phyloP scores from a whole-genome alignment of 1,140 invertebrate species.

The Calosoma granatense region DNA sequence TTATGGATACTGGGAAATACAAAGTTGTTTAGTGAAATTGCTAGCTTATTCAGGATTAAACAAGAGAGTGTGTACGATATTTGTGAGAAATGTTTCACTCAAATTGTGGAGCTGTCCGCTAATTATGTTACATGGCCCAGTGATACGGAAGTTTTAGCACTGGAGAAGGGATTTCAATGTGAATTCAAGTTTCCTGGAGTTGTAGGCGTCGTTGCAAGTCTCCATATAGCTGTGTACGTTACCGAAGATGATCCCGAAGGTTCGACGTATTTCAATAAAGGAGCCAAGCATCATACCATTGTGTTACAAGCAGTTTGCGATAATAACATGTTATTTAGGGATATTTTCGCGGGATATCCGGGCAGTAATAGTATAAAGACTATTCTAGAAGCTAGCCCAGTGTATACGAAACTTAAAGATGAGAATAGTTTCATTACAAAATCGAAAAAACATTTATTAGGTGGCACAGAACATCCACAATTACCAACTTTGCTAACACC shows the following conservation, averaged over 20 bases:
- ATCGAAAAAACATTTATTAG: slow-evolving; percentile 18
- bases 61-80: slow-evolving; percentile 8
- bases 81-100: slow-evolving; percentile 11
- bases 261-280: slow-evolving; percentile 14
- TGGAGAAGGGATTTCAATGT: slow-evolving; percentile 14
- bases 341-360: slow-evolving; percentile 19
- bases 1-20: slow-evolving; percentile 17
- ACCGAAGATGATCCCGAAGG: background rate
- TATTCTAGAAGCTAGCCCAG: slow-evolving; percentile 17
- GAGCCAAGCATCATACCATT: slow-evolving; percentile 16
- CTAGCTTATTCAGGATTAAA: background rate
- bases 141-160: slow-evolving; percentile 11
- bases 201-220: slow-evolving; percentile 19
- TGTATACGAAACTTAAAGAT: slow-evolving; percentile 14
- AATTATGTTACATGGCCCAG: slow-evolving; percentile 17
- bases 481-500: slow-evolving; percentile 19
- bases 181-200: slow-evolving; percentile 18
- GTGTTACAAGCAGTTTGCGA: slow-evolving; percentile 21
- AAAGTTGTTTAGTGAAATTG: slow-evolving; percentile 1
- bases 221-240: slow-evolving; percentile 13
- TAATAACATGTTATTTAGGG: slow-evolving; percentile 16
- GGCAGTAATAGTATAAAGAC: slow-evolving; percentile 15
- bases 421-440: slow-evolving; percentile 13
- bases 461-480: slow-evolving; percentile 19
- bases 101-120: slow-evolving; percentile 12